phyloP scores from a whole-genome alignment of 2,797 vertebrate genomes.

The Centroberyx gerrardi region DNA sequence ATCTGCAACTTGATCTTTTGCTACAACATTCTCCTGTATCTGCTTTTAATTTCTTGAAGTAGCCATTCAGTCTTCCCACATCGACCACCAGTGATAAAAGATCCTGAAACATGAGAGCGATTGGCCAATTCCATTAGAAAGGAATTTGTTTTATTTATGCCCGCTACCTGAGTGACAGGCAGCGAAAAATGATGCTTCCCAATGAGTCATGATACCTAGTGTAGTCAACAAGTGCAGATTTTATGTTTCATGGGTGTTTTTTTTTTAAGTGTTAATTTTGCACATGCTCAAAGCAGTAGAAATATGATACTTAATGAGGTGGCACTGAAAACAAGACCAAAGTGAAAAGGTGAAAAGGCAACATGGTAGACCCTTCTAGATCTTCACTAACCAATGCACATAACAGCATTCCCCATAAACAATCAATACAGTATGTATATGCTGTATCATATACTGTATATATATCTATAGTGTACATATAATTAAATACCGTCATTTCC shows the following conservation, averaged over 20 bases:
- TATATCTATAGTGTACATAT: too few species aligned
- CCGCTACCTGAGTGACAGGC: slow-evolving; percentile 36
- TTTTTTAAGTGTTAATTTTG: slow-evolving; percentile 36
- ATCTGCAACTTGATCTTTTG: slow-evolving; percentile 42
- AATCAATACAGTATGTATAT: too few species aligned
- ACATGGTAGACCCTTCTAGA: slow-evolving; percentile 15
- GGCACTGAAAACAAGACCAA: slow-evolving; percentile 53
- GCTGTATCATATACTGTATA: too few species aligned
- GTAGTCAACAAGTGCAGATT: slow-evolving; percentile 9
- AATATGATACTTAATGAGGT: slow-evolving; percentile 66
- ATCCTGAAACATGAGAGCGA: slow-evolving; percentile 71
- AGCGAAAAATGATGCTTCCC: slow-evolving; percentile 28
- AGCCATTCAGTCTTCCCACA: slow-evolving; percentile 65
- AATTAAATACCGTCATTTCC: too few species aligned
- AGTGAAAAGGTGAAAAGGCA: slow-evolving; percentile 48
- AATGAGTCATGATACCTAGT: slow-evolving; percentile 13
- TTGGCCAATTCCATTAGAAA: slow-evolving; percentile 60
- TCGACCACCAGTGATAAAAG: slow-evolving; percentile 55
- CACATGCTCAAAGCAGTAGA: slow-evolving; percentile 43
- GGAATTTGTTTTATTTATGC: slow-evolving; percentile 65
- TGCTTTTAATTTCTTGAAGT: slow-evolving; percentile 76
- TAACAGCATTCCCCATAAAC: not conserved
- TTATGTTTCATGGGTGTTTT: not conserved
- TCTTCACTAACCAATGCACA: not conserved
- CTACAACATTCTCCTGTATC: slow-evolving; percentile 44